A percentile compares a stretch with the other conserved stretches of the same genome.
These are phyloP conservation scores for Andrena chrysosceles DNA, from an alignment of 2,888 invertebrate species.

Conservation along the genomic window DNA sequence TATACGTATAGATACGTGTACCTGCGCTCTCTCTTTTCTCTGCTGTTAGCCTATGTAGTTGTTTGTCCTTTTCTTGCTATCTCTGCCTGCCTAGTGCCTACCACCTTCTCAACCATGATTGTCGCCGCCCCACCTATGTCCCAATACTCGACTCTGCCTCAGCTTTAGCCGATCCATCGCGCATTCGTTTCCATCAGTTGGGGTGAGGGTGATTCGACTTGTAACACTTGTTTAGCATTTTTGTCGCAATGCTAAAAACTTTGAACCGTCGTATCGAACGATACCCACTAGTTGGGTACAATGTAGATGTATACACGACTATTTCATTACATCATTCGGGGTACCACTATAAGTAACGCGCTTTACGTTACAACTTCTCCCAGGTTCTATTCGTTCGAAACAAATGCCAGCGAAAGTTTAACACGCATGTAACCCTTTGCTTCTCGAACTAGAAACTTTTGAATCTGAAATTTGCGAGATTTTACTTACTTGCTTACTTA, in stretches of 20 bases:
- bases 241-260: background rate
- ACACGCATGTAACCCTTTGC: too few relatives aligned
- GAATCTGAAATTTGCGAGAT: background rate
- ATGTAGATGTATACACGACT: too few relatives aligned
- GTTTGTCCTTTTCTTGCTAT: background rate
- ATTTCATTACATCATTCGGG: too few relatives aligned
- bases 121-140: background rate
- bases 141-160: background rate
- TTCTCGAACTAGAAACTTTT: too few relatives aligned
- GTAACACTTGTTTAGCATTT: background rate
- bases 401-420: too few relatives aligned
- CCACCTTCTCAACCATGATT: background rate
- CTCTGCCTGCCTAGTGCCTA: background rate
- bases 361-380: too few relatives aligned
- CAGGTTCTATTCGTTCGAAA: too few relatives aligned
- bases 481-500: slow-evolving; percentile 2
- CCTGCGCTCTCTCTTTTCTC: slow-evolving; percentile 2
- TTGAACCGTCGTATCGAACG: background rate
- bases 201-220: background rate
- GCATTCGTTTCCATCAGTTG: background rate
- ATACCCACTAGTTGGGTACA: slow-evolving; percentile 15
- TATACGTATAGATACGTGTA: slow-evolving; percentile 15
- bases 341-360: too few relatives aligned
- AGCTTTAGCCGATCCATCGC: background rate
- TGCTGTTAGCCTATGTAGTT: background rate